Conservation (phyloP, 1,140 invertebrate species). For the Papilio dardanus region DNA sequence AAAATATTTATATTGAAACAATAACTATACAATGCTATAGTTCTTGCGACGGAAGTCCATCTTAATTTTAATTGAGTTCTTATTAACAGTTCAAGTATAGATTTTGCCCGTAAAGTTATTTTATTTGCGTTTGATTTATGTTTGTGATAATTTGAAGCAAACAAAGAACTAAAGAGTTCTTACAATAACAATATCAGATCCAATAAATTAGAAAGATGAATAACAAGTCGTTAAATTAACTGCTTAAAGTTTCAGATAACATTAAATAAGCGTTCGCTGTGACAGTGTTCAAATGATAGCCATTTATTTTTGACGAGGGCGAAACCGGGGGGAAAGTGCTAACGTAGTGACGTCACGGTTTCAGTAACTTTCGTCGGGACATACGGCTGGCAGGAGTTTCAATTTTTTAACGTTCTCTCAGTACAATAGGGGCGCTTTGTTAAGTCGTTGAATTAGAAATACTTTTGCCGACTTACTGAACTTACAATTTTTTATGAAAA, state of each 20-base stretch:
- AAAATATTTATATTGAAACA: neutral
- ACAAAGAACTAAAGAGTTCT: neutral
- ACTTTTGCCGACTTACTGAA: conserved; percentile 34
- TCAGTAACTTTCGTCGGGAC: conserved; percentile 46
- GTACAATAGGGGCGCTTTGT: conserved; percentile 32
- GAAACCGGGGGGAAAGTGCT: conserved; percentile 59
- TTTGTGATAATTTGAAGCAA: neutral
- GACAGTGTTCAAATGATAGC: conserved; percentile 58
- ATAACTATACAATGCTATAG: neutral
- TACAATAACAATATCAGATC: conserved; percentile 2
- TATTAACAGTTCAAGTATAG: too few species aligned
- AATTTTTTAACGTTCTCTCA: conserved; percentile 24
- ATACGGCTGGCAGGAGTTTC: conserved; percentile 39
- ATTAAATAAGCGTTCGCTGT: conserved; percentile 56
- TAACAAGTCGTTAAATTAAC: conserved; percentile 27
- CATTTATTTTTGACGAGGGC: conserved; percentile 63
- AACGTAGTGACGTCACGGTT: conserved; percentile 57
- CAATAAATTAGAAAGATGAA: conserved; percentile 24
- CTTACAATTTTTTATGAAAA: conserved; percentile 22
- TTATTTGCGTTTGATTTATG: neutral
- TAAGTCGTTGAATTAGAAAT: conserved; percentile 37
- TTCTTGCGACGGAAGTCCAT: too few species aligned
- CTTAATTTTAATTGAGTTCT: too few species aligned
- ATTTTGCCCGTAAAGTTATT: neutral
- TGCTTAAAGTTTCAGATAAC: conserved; percentile 46